phyloP scores from a whole-genome alignment of 35 echinoderm and acorn worm species.

The Anneissia japonica region DNA sequence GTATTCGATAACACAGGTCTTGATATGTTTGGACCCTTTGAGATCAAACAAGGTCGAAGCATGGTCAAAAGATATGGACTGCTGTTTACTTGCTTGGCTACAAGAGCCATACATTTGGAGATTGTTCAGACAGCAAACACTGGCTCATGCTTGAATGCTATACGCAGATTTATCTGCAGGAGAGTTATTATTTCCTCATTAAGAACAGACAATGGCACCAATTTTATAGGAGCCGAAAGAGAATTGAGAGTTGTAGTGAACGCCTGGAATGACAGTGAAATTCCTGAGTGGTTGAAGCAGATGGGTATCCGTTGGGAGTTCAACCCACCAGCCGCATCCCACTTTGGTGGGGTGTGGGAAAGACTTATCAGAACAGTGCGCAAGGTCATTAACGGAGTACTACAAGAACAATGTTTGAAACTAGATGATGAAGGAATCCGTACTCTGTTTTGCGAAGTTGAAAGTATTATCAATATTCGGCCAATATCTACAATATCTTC shows the following conservation, averaged over 20 bases:
- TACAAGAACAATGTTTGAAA: not conserved
- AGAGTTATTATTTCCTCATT: slow-evolving; percentile 28
- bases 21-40: not conserved
- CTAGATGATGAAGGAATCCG: not conserved
- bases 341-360: slow-evolving; percentile 61
- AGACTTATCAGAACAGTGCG: slow-evolving; percentile 44
- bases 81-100: slow-evolving; percentile 50
- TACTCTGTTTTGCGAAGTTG: not conserved
- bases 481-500: slow-evolving; percentile 40
- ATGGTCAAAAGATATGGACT: slow-evolving; percentile 59
- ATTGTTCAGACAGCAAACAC: slow-evolving; percentile 15
- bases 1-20: slow-evolving; percentile 39
- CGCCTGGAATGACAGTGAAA: slow-evolving; percentile 9
- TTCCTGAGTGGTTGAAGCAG: slow-evolving; percentile 8
- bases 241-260: slow-evolving; percentile 20
- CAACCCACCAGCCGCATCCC: slow-evolving; percentile 44
- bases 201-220: slow-evolving; percentile 32
- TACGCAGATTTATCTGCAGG: slow-evolving; percentile 33
- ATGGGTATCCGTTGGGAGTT: slow-evolving; percentile 33
- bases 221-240: slow-evolving; percentile 36
- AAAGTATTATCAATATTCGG: not conserved
- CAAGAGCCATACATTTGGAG: slow-evolving; percentile 52
- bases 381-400: slow-evolving; percentile 33
- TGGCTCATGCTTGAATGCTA: slow-evolving; percentile 47
- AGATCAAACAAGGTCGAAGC: slow-evolving; percentile 10